phyloP scores from a whole-genome alignment of 2,888 invertebrate species.

The Bembecia ichneumoniformis region DNA sequence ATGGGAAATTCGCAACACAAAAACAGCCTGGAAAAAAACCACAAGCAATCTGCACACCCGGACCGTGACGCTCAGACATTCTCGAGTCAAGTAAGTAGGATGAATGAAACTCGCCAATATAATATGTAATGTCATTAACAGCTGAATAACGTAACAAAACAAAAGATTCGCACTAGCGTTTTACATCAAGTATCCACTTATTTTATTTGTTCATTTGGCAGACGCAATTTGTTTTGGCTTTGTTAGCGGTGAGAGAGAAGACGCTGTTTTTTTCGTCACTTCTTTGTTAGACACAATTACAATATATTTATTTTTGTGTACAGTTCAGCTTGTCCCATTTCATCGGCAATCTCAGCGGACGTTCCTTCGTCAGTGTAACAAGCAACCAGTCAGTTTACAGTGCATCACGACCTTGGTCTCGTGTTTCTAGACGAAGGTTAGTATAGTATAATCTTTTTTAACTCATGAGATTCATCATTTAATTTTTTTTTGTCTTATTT shows the following conservation, averaged over 20 bases:
- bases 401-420: conserved; percentile 77
- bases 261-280: conserved; percentile 11
- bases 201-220: neutral
- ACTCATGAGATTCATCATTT: conserved; percentile 15
- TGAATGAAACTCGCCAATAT: conserved; percentile 47
- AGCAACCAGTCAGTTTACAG: conserved; percentile 75
- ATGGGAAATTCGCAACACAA: conserved; percentile 65
- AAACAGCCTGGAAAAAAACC: conserved; percentile 35
- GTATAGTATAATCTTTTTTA: conserved; percentile 27
- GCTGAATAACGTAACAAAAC: conserved; percentile 63
- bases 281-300: conserved; percentile 26
- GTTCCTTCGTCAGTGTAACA: conserved; percentile 71
- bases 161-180: conserved; percentile 26
- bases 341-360: conserved; percentile 73
- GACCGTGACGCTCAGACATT: conserved; percentile 54
- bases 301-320: conserved; percentile 16
- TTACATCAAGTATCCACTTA: conserved; percentile 9
- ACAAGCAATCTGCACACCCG: conserved; percentile 38
- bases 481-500: neutral
- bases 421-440: conserved; percentile 77
- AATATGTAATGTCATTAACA: conserved; percentile 61
- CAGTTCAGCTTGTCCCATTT: conserved; percentile 74
- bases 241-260: neutral
- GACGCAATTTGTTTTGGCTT: neutral
- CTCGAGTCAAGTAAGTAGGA: conserved; percentile 59